Conservation (phyloP, 2,113 vertebrate genomes). For the Phaethon lepturus region DNA sequence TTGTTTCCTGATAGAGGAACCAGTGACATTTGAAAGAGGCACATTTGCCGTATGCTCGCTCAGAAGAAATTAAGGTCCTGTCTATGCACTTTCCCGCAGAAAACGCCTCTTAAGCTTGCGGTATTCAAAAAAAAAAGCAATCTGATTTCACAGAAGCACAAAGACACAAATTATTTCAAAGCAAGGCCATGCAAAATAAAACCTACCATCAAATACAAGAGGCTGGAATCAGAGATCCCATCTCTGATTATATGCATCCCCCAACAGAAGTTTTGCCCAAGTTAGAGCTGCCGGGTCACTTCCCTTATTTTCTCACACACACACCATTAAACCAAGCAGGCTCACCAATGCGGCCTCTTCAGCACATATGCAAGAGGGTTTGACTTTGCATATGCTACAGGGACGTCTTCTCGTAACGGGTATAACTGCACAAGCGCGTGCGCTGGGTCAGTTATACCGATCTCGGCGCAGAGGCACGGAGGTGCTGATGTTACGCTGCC, state of each 20-base stretch:
- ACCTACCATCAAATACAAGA: constrained; percentile 13
- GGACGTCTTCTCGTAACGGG: background rate
- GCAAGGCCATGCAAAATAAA: constrained; percentile 25
- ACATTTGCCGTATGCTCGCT: background rate
- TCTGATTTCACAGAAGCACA: constrained; percentile 35
- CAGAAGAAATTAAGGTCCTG: constrained; percentile 7
- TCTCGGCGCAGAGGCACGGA: background rate
- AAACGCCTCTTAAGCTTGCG: background rate
- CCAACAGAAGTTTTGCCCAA: background rate
- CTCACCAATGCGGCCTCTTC: background rate
- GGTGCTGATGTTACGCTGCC: background rate
- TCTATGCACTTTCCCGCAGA: constrained; percentile 36
- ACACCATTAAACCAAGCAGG: background rate
- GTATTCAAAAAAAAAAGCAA: constrained; percentile 5
- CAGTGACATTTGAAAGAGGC: constrained; percentile 48
- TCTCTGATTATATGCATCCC: constrained; percentile 7
- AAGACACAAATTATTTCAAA: constrained; percentile 43
- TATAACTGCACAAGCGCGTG: background rate
- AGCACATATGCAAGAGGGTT: background rate
- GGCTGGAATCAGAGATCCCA: constrained; percentile 40
- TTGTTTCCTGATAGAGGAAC: background rate
- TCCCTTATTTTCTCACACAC: constrained; percentile 14
- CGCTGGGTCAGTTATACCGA: background rate
- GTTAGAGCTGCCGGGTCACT: background rate
- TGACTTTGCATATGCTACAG: background rate